Percentiles rank a stretch among this genome's conserved stretches.
Conservation (phyloP, 1,140 invertebrate species). For the Euschistus heros region DNA sequence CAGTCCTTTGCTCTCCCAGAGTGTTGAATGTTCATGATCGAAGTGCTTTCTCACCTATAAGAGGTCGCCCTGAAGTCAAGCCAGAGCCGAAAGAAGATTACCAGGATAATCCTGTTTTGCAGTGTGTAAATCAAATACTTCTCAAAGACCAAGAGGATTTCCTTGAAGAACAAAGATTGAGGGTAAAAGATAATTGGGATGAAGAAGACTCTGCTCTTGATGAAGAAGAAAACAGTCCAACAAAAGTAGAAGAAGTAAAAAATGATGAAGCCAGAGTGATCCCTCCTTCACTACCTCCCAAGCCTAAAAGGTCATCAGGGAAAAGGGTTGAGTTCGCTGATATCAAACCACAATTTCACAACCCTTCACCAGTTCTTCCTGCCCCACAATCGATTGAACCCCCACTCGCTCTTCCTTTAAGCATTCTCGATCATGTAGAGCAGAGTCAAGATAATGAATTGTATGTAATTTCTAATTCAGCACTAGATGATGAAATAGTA, state of each 20-base stretch:
- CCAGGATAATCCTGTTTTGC: slow-evolving; percentile 59
- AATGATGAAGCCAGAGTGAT: slow-evolving; percentile 9
- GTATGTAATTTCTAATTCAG: slow-evolving; percentile 31
- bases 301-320: slow-evolving; percentile 11
- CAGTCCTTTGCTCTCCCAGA: slow-evolving; percentile 13
- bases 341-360: neutral
- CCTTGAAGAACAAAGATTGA: slow-evolving; percentile 24
- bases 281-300: slow-evolving; percentile 23
- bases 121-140: slow-evolving; percentile 66
- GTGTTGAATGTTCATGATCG: slow-evolving; percentile 23
- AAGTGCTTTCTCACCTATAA: slow-evolving; percentile 25
- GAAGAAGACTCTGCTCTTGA: slow-evolving; percentile 13
- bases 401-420: slow-evolving; percentile 18
- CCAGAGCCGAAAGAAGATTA: slow-evolving; percentile 25
- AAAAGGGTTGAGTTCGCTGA: slow-evolving; percentile 23
- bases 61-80: slow-evolving; percentile 19
- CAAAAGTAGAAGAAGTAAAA: slow-evolving; percentile 2
- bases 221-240: slow-evolving; percentile 1
- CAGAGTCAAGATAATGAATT: slow-evolving; percentile 28
- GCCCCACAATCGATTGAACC: slow-evolving; percentile 21
- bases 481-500: slow-evolving; percentile 29
- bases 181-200: slow-evolving; percentile 19
- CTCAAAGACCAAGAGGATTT: slow-evolving; percentile 43
- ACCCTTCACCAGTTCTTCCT: slow-evolving; percentile 5
- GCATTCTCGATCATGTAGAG: slow-evolving; percentile 7